These are phyloP conservation scores for Percopsis omiscomaycus DNA, from an alignment of 2,797 vertebrate species.

Conservation along the genomic window DNA sequence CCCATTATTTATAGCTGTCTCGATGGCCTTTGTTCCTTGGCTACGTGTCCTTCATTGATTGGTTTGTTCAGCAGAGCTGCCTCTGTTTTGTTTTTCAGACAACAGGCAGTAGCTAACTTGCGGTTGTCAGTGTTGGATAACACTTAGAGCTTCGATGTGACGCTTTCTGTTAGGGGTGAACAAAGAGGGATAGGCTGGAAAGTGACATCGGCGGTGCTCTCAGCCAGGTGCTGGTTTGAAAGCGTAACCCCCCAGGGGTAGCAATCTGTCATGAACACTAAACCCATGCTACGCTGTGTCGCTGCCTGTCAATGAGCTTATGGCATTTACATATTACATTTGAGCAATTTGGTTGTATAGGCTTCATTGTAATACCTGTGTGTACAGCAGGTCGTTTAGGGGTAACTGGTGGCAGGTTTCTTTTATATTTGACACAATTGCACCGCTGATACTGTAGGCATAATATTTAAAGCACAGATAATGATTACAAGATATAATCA, in stretches of 20 bases:
- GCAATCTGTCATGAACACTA: slow-evolving; percentile 36
- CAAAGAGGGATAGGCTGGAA: slow-evolving; percentile 42
- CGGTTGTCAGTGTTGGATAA: slow-evolving; percentile 26
- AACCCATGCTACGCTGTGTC: slow-evolving; percentile 36
- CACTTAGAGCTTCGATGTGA: slow-evolving; percentile 46
- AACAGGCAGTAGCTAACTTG: slow-evolving; percentile 13
- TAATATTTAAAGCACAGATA: too few relatives aligned
- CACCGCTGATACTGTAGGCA: too few relatives aligned
- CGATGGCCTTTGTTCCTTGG: slow-evolving; percentile 44
- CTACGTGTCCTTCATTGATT: slow-evolving; percentile 18
- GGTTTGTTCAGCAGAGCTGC: slow-evolving; percentile 15
- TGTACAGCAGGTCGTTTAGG: too few relatives aligned
- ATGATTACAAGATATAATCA: too few relatives aligned
- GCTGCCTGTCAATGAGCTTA: slow-evolving; percentile 16
- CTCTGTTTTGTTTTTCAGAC: slow-evolving; percentile 10
- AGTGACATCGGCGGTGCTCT: slow-evolving; percentile 39
- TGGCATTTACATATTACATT: slow-evolving; percentile 45
- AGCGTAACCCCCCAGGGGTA: slow-evolving; percentile 37
- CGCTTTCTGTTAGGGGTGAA: slow-evolving; percentile 48
- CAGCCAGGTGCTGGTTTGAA: slow-evolving; percentile 29
- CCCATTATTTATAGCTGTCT: slow-evolving; percentile 28
- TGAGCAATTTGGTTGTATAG: slow-evolving; percentile 33
- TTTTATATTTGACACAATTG: too few relatives aligned
- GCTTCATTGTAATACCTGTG: slow-evolving; percentile 1
- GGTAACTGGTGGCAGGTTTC: too few relatives aligned